These are phyloP conservation scores for Synanthedon vespiformis DNA, from an alignment of 2,888 invertebrate genomes.

Conservation along the genomic window DNA sequence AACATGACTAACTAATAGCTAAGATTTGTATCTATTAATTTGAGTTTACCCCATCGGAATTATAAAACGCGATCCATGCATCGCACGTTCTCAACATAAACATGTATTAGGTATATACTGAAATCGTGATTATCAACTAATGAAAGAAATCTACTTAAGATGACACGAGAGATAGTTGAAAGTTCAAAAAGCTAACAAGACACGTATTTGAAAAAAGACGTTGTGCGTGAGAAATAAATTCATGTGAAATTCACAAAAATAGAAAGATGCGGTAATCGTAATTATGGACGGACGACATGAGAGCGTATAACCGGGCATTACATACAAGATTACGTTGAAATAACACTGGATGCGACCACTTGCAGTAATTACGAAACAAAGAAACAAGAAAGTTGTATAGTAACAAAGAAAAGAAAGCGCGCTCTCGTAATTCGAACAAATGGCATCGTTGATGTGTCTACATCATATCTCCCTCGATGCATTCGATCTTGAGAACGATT, in stretches of 20 bases:
- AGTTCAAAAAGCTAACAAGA: constrained; percentile 41
- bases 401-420: constrained; percentile 52
- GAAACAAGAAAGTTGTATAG: constrained; percentile 47
- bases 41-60: constrained; percentile 46
- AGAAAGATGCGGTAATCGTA: constrained; percentile 42
- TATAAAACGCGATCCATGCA: constrained; percentile 16
- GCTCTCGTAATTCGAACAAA: constrained; percentile 30
- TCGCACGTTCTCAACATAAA: constrained; percentile 49
- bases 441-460: constrained; percentile 24
- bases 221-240: constrained; percentile 12
- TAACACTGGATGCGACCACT: constrained; percentile 31
- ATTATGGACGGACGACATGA: constrained; percentile 45
- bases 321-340: constrained; percentile 48
- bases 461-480: constrained; percentile 10
- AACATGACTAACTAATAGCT: constrained; percentile 54
- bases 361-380: constrained; percentile 56
- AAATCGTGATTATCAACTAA: constrained; percentile 2
- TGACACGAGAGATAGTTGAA: constrained; percentile 8
- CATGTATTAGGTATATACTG: constrained; percentile 22
- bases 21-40: constrained; percentile 63
- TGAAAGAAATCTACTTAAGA: constrained; percentile 6
- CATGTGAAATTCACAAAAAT: constrained; percentile 34
- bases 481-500: not conserved
- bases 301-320: constrained; percentile 38
- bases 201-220: constrained; percentile 14